Conservation (phyloP, 2,888 invertebrate genomes). For the Polydrusus pterygomalis region DNA sequence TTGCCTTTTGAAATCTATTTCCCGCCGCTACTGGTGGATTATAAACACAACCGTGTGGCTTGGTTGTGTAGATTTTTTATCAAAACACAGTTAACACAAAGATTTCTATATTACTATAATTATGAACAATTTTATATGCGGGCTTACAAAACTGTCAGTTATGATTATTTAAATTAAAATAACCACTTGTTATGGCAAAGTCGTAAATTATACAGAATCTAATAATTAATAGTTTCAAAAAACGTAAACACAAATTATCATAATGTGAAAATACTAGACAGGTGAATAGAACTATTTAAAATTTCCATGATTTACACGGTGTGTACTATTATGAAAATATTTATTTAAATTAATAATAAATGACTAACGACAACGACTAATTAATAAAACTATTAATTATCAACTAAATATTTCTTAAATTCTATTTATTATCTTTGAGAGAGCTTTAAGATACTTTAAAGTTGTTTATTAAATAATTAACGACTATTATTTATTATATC, state of each 20-base stretch:
- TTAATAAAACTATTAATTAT: neutral
- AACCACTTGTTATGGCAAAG: neutral
- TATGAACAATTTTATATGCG: neutral
- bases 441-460: no score
- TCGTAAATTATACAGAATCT: neutral
- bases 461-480: no score
- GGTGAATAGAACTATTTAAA: neutral
- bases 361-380: neutral
- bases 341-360: neutral
- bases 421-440: no score
- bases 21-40: no score
- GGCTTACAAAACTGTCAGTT: conserved; percentile 4
- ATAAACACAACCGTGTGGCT: no score
- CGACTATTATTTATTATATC: no score
- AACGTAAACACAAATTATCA: conserved; percentile 1
- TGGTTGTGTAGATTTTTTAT: neutral
- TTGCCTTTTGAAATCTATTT: no score
- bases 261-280: conserved; percentile 10
- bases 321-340: neutral
- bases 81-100: neutral
- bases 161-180: neutral
- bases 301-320: neutral
- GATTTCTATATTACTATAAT: neutral
- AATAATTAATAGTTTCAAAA: conserved; percentile 5
- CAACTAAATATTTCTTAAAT: no score